phyloP scores from a whole-genome alignment of 2,797 vertebrate genomes.

The Mormyrops attenuatus region DNA sequence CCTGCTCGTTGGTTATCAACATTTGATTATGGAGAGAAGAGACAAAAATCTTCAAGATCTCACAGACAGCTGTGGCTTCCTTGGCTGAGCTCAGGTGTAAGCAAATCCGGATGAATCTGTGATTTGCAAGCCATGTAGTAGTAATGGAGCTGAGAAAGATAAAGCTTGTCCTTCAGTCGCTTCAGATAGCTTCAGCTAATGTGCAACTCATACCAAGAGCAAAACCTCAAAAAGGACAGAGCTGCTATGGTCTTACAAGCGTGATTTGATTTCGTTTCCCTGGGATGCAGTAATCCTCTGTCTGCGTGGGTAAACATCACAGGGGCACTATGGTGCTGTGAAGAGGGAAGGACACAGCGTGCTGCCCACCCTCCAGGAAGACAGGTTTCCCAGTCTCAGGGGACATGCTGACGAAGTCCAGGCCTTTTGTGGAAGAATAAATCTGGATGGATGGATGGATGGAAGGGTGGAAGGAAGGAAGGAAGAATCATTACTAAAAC shows the following conservation, averaged over 20 bases:
- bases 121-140: neutral
- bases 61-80: neutral
- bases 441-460: neutral
- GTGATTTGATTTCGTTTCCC: slow-evolving; percentile 1
- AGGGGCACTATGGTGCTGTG: neutral
- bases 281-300: neutral
- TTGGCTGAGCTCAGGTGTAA: neutral
- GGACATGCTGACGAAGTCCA: neutral
- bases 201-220: neutral
- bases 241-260: neutral
- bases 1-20: neutral
- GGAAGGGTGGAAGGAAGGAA: neutral
- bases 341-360: neutral
- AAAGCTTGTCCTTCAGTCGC: neutral
- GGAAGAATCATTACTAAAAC: neutral
- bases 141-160: neutral
- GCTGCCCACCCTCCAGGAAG: neutral
- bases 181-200: neutral
- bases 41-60: neutral
- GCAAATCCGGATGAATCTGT: neutral
- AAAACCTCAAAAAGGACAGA: neutral
- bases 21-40: neutral
- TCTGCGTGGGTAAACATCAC: neutral
- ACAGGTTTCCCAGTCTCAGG: neutral
- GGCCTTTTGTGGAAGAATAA: neutral